These are phyloP conservation scores for Empis livida DNA, from an alignment of 2,888 invertebrate species.

Conservation along the genomic window DNA sequence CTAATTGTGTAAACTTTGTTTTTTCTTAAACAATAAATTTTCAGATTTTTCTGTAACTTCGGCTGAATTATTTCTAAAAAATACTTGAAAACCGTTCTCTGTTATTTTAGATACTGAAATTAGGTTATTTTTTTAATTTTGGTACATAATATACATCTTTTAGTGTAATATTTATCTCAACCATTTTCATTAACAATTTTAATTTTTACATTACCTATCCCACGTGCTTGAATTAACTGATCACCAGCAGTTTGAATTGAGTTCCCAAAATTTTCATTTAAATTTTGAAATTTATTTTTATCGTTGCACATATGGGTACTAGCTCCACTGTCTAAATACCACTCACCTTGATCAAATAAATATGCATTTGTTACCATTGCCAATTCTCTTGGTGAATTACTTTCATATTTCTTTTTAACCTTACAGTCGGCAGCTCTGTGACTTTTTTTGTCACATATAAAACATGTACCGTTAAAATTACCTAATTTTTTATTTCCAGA, in stretches of 20 bases:
- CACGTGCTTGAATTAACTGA: background rate
- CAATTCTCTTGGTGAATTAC: background rate
- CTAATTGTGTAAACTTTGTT: background rate
- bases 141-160: slow-evolving; percentile 1
- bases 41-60: background rate
- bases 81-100: slow-evolving; percentile 3
- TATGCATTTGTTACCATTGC: background rate
- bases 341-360: background rate
- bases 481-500: background rate
- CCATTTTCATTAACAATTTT: background rate
- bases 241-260: slow-evolving; percentile 5
- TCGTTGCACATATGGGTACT: slow-evolving; percentile 6
- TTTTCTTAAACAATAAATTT: background rate
- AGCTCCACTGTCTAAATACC: slow-evolving; percentile 5
- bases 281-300: slow-evolving; percentile 3
- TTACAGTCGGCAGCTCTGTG: slow-evolving; percentile 5
- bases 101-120: slow-evolving; percentile 4
- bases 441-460: slow-evolving; percentile 1
- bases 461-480: slow-evolving; percentile 3
- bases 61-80: background rate
- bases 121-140: slow-evolving; percentile 3
- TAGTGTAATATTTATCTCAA: background rate
- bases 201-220: background rate
- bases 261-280: background rate
- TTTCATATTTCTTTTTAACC: background rate